Evolutionary conservation across 2,888 invertebrate species (phyloP).

Genomic region (Labia minor): DNA sequence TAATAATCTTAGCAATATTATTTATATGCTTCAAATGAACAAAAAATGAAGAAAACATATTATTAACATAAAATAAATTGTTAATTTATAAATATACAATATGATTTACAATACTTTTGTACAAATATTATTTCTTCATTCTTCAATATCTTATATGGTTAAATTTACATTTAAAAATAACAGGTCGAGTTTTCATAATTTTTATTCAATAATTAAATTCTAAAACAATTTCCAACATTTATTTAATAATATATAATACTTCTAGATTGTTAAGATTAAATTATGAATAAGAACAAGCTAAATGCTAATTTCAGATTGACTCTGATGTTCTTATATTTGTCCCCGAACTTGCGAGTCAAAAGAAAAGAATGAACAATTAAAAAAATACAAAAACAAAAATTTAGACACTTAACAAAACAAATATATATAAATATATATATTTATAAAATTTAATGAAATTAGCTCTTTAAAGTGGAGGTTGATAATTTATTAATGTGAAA

Average conservation of each 20-base stretch:
- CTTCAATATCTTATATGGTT: neutral
- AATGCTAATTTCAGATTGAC: neutral
- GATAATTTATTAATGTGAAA: too few relatives aligned
- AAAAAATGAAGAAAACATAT: neutral
- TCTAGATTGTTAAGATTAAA: neutral
- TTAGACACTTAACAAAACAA: too few relatives aligned
- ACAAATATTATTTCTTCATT: neutral
- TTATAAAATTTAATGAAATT: too few relatives aligned
- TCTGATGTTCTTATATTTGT: too few relatives aligned
- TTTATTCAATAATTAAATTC: too few relatives aligned
- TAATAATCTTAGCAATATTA: neutral
- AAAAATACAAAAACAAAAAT: too few relatives aligned
- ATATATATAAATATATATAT: too few relatives aligned
- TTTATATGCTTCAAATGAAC: neutral
- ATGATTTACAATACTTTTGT: neutral
- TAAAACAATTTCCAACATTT: too few relatives aligned
- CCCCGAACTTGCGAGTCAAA: too few relatives aligned
- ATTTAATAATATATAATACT: neutral
- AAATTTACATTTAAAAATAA: constrained; percentile 1
- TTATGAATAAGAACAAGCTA: neutral
- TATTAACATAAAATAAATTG: neutral
- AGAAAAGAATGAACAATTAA: too few relatives aligned
- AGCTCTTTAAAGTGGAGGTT: too few relatives aligned
- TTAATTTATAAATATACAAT: constrained; percentile 7
- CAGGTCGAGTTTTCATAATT: neutral